Evolutionary conservation across 2,113 vertebrate genomes (phyloP).

Genomic region (Apeltes quadracus): DNA sequence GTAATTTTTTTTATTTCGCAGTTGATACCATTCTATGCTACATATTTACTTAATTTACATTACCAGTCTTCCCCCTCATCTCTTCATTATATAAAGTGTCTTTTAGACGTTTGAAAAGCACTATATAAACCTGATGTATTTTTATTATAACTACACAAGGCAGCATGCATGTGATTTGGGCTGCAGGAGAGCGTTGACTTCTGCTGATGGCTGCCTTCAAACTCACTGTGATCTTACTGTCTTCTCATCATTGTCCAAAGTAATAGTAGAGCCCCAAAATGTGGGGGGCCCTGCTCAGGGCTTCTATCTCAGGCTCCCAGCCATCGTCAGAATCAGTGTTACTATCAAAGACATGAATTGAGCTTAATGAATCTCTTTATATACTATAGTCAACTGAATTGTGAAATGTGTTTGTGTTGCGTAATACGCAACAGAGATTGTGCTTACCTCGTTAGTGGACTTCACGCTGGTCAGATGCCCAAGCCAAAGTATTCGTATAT

Average conservation of each 20-base stretch:
- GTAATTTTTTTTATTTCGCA: too few species aligned
- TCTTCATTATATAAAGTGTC: not conserved
- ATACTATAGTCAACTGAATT: constrained; percentile 1
- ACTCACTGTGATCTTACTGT: not conserved
- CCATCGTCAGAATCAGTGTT: not conserved
- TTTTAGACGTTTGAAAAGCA: not conserved
- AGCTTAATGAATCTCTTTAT: constrained; percentile 14
- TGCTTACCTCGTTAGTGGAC: constrained; percentile 15
- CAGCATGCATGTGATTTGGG: not conserved
- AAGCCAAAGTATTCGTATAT: constrained; percentile 49
- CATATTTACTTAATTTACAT: not conserved
- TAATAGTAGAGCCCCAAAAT: not conserved
- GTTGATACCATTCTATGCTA: not conserved
- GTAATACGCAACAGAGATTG: not conserved
- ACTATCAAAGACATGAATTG: not conserved
- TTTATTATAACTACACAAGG: not conserved
- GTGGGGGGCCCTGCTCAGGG: not conserved
- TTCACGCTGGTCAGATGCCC: constrained; percentile 16
- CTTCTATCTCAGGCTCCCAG: constrained; percentile 29
- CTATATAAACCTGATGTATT: not conserved
- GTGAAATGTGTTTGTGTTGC: constrained; percentile 22
- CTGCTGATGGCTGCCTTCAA: not conserved
- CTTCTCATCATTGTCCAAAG: not conserved
- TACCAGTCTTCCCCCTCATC: too few species aligned
- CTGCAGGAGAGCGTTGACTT: not conserved